Conservation (phyloP, 2,797 vertebrate genomes). For the Enteromius unitaeniatus region DNA sequence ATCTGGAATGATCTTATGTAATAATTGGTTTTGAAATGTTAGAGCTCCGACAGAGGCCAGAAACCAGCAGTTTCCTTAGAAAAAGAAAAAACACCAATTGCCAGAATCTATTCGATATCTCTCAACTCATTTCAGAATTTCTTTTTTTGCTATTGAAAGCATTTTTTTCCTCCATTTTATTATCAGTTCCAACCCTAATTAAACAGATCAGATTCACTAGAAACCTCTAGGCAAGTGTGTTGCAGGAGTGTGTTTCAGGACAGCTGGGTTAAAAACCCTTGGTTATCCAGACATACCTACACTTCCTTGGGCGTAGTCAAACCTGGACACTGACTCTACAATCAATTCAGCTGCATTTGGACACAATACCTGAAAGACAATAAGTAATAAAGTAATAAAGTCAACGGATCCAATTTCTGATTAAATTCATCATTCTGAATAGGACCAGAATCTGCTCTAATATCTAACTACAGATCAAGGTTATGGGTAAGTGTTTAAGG, state of each 20-base stretch:
- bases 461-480: not conserved
- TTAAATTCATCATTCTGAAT: not conserved
- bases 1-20: conserved; percentile 66
- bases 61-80: conserved; percentile 80
- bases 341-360: conserved; percentile 64
- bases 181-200: not conserved
- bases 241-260: too few relatives aligned
- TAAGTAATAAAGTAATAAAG: too few relatives aligned
- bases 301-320: conserved; percentile 76
- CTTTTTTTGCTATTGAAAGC: not conserved
- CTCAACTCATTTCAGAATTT: not conserved
- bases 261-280: not conserved
- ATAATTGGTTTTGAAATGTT: conserved; percentile 69
- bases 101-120: not conserved
- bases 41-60: conserved; percentile 77
- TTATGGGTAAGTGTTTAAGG: not conserved
- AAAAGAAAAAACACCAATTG: not conserved
- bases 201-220: not conserved
- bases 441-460: not conserved
- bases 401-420: not conserved
- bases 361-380: conserved; percentile 67
- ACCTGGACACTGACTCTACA: conserved; percentile 73
- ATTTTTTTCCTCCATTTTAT: not conserved
- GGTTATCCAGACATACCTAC: conserved; percentile 65
- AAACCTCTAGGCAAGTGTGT: not conserved